Evolutionary conservation across 2,888 invertebrate genomes (phyloP), one percentile per base, ranked within the genome.

Genomic region (Ethmia dodecea): DNA sequence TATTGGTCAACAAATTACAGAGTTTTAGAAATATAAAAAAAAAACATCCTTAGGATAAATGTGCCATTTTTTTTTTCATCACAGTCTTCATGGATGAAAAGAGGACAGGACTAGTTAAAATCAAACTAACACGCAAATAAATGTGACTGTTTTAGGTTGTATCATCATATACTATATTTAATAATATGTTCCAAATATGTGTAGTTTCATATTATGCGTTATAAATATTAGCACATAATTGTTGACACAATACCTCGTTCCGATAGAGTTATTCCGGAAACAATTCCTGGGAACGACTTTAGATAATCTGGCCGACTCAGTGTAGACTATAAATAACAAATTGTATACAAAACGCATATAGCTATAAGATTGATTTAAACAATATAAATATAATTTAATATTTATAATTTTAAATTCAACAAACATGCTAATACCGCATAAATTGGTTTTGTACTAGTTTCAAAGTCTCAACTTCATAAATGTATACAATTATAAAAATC

Each of bases 361-460:
- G 77, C 77, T 81, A 77, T 72, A 77, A 78, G 76, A 80, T 77
- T 76, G 74, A 75, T 59, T 56, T 56, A 18, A 52, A 60, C 48
- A 53, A 45, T 47, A 52, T 57, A 51, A 32, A 16, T 32, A 32
- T 46, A 45, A 57, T 38, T 42, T 35, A 39, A 43, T 40, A 38
- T 40, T 40, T 37, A 31, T 29, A 24, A 15, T n/a, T n/a, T n/a
- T n/a, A 34, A 8, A 5, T 18, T 18, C 15, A 41, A 55, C 63
- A 60, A 53, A 40, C 54, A 81, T 76, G 79, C 78, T 78, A 78
- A 79, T 79, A 79, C 78, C 78, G 78, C 79, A 75, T 67, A 59
- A 50, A 54, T 38, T 11, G 47, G 50, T 66, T 78, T 83, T 78
- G 80, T 80, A 83, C 84, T 79, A 72, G 56, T 52, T 60, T 56